phyloP scores from a whole-genome alignment of 2,888 invertebrate genomes.

The Euzophera pinguis region DNA sequence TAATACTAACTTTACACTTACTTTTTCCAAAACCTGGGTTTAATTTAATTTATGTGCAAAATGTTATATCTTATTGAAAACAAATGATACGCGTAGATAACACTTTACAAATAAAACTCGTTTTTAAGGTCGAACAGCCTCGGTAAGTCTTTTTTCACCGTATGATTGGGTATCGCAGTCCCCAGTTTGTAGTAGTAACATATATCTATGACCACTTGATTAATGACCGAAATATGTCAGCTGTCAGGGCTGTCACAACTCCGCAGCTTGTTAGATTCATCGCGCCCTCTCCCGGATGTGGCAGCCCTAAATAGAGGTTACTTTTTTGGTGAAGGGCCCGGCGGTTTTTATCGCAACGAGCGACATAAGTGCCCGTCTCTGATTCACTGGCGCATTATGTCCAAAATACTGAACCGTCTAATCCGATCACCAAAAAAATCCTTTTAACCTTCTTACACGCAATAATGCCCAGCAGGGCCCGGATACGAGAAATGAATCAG shows the following conservation, averaged over 20 bases:
- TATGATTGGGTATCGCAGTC: slow-evolving; percentile 38
- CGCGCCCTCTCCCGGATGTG: slow-evolving; percentile 56
- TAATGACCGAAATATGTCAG: slow-evolving; percentile 75
- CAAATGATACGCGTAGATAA: background rate
- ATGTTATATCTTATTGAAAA: background rate
- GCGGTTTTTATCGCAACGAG: slow-evolving; percentile 50
- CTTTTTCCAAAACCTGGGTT: background rate
- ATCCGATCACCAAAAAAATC: slow-evolving; percentile 27
- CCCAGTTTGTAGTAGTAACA: slow-evolving; percentile 46
- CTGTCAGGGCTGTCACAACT: slow-evolving; percentile 75
- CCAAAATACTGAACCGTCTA: slow-evolving; percentile 32
- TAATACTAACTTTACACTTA: background rate
- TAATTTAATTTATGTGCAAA: no score
- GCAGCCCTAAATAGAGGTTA: slow-evolving; percentile 61
- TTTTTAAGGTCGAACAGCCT: background rate
- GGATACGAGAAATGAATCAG: slow-evolving; percentile 28
- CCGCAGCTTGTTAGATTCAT: slow-evolving; percentile 70
- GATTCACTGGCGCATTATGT: slow-evolving; percentile 50
- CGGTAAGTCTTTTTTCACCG: slow-evolving; percentile 20
- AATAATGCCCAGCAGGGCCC: slow-evolving; percentile 27
- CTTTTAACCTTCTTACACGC: slow-evolving; percentile 26
- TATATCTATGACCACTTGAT: slow-evolving; percentile 66
- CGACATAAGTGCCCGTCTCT: slow-evolving; percentile 49
- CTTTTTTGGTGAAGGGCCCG: slow-evolving; percentile 58
- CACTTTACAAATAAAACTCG: slow-evolving; percentile 3